Evolutionary conservation across 2,797 vertebrate genomes (phyloP), one percentile per base, ranked within the genome.

Genomic region (Danio jaintianensis): DNA sequence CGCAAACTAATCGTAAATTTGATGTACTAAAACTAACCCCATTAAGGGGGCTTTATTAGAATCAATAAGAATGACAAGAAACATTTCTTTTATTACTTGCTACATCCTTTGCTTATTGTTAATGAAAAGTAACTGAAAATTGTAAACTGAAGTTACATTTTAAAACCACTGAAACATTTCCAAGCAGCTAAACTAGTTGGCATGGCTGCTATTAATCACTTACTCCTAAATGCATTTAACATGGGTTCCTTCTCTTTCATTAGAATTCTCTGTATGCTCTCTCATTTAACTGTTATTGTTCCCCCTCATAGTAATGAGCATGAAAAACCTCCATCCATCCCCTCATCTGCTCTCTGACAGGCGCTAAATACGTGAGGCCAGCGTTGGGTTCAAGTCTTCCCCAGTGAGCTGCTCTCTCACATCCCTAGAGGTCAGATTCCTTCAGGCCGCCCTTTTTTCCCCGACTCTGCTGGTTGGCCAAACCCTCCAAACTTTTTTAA

Each of bases 401-500:
- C 20, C 83, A 78, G 82, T 62, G 85, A 86, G 85, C 83, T 86
- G 86, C 87, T 89, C 90, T 90, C 78, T 74, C 72, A 82, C 85
- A 84, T 80, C 74, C 75, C 75, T 64, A 82, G 61, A 78, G 88
- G 91, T 78, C 78, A 63, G 83, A 80, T 76, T 55, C 64, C 12
- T 64, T 81, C 9, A 50, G 82, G 78, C 62, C 53, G 80, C 84
- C 67, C 16, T 83, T 72, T 83, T 80, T 69, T 87, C 90, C 81
- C 64, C 36, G 22, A 76, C 83, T 86, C 80, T 22, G 16, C 29
- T 50, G n/a, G 45, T 66, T 43, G 58, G 59, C 70, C 67, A 63
- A 72, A 78, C 84, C 90, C 87, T 83, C 85, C 88, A 91, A 92
- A 93, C 89, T 29, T 90, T 91, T 93, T 90, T 93, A 93, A 92